Conservation (phyloP, 2,888 invertebrate species). For the Drosophila rellima region DNA sequence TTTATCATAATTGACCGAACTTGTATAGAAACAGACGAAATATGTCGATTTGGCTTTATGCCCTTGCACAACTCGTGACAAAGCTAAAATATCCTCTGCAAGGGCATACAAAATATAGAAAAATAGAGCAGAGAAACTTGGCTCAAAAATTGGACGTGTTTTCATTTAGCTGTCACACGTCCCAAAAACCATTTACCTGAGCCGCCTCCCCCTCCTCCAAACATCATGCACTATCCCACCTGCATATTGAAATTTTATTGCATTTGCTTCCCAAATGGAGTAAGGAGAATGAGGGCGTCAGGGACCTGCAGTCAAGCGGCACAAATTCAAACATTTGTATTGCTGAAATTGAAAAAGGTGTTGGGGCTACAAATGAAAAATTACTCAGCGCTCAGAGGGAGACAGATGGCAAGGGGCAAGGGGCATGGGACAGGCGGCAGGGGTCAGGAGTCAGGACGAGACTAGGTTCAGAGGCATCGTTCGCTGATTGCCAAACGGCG, state of each 20-base stretch:
- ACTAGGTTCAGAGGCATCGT: conserved; percentile 51
- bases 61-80: neutral
- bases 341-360: conserved; percentile 80
- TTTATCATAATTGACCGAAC: too few relatives aligned
- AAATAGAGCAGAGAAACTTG: conserved; percentile 24
- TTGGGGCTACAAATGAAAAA: conserved; percentile 77
- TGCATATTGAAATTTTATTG: conserved; percentile 76
- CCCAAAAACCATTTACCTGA: conserved; percentile 49
- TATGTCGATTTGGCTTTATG: neutral
- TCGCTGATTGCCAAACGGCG: conserved; percentile 35
- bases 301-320: conserved; percentile 58
- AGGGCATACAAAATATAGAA: neutral
- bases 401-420: neutral
- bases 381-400: conserved; percentile 45
- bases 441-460: conserved; percentile 12
- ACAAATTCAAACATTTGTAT: conserved; percentile 76
- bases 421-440: neutral
- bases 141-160: conserved; percentile 65
- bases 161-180: conserved; percentile 71
- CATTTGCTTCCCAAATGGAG: conserved; percentile 37
- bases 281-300: neutral
- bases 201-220: neutral
- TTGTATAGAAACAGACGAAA: too few relatives aligned
- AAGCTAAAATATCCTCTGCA: neutral
- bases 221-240: conserved; percentile 25